Evolutionary conservation across 2,888 invertebrate genomes (phyloP), one percentile per base, ranked within the genome.

Genomic region (Fabriciana adippe): DNA sequence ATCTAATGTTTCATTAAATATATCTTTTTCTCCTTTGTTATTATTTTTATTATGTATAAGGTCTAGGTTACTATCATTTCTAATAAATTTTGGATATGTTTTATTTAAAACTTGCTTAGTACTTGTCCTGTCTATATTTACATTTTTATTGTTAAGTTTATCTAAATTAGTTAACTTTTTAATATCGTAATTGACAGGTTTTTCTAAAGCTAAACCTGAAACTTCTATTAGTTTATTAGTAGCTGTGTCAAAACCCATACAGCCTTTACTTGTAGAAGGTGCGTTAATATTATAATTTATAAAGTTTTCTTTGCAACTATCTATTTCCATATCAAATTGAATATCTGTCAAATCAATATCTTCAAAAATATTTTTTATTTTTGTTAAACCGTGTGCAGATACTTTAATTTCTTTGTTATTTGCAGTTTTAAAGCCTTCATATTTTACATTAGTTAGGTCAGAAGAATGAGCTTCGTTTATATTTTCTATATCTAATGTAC

Each of bases 181-280:
- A 53, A 73, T 73, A 70, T 82, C 76, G 55, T 79, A 73, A 70
- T 76, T 76, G 74, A 78, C 83, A 15, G 81, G 79, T 73, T 76
- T 84, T n/a, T 67, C 66, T 11, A 83, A 16, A 2, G 84, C 81
- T 62, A 76, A 67, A 48, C 82, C 77, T 0, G 88, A 86, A 69
- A 90, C 79, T 16, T 72, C 66, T 31, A 91, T 82, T 11, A 75
- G 69, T 75, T 86, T 88, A 55, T 91, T 88, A 73, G 78, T 85
- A 13, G 88, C 90, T 3, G 88, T 87, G 75, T 80, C 78, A 72
- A 90, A 90, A 11, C 85, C 88, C 15, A 73, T 47, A 70, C 74
- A 78, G 31, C 48, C 13, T 18, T 64, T 59, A 63, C 60, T 66
- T 57, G 26, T 50, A 54, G 59, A 18, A 11, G 55, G n/a, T 51